Conservation (phyloP, 1,140 invertebrate species). For the Neodiprion fabricii region DNA sequence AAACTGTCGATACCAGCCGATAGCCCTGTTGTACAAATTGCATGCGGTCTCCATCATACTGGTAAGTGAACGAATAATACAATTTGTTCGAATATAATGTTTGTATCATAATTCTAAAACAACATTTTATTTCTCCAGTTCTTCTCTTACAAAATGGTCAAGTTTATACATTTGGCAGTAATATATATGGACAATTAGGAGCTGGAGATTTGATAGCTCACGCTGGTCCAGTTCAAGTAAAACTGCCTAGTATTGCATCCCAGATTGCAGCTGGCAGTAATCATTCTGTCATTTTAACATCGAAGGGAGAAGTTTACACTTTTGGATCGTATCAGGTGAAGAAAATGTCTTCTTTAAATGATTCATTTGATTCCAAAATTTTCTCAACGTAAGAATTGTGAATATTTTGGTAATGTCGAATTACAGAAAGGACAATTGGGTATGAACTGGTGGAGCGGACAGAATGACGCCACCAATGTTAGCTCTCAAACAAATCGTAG, state of each 20-base stretch:
- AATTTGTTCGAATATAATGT: slow-evolving; percentile 8
- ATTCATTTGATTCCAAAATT: no score
- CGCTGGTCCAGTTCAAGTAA: slow-evolving; percentile 78
- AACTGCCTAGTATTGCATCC: slow-evolving; percentile 70
- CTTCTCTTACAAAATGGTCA: slow-evolving; percentile 72
- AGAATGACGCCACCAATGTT: slow-evolving; percentile 44
- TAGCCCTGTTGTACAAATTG: slow-evolving; percentile 80
- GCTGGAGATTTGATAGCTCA: slow-evolving; percentile 82
- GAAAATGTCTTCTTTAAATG: slow-evolving; percentile 1
- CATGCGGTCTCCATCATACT: slow-evolving; percentile 91
- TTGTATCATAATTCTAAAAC: slow-evolving; percentile 10
- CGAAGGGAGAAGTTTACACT: slow-evolving; percentile 91
- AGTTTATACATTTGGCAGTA: slow-evolving; percentile 92
- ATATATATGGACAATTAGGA: slow-evolving; percentile 93
- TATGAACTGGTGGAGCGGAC: slow-evolving; percentile 61
- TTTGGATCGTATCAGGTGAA: slow-evolving; percentile 89
- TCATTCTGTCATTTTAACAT: slow-evolving; percentile 90
- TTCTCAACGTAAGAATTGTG: no score
- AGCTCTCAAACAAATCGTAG: slow-evolving; percentile 44
- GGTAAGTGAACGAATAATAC: slow-evolving; percentile 47
- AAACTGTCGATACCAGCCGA: slow-evolving; percentile 72
- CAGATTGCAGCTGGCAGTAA: slow-evolving; percentile 93
- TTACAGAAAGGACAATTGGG: slow-evolving; percentile 89
- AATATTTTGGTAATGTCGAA: slow-evolving; percentile 17
- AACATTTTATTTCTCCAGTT: slow-evolving; percentile 56